Evolutionary conservation across 2,888 invertebrate genomes (phyloP).

Genomic region (Cheilosia soror): DNA sequence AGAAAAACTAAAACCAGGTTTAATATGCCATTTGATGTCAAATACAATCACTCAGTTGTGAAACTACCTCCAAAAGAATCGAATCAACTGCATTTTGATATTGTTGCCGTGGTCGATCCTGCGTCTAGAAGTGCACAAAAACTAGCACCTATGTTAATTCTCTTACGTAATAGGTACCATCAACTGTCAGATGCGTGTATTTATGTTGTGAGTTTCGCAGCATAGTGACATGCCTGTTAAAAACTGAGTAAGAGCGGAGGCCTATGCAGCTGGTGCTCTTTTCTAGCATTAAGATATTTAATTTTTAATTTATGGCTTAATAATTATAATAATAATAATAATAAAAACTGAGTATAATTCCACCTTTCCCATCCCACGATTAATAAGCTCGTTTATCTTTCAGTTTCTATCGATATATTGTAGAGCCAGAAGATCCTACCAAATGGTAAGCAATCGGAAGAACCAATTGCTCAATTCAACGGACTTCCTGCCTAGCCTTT

Average conservation of each 20-base stretch:
- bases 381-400: neutral
- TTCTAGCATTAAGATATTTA: too few relatives aligned
- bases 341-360: too few relatives aligned
- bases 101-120: constrained; percentile 90
- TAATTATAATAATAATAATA: too few relatives aligned
- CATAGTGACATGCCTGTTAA: constrained; percentile 99
- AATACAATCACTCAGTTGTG: constrained; percentile 86
- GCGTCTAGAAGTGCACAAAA: constrained; percentile 97
- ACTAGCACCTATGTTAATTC: constrained; percentile 91
- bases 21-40: constrained; percentile 87
- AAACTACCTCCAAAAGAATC: constrained; percentile 83
- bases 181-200: constrained; percentile 95
- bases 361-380: too few relatives aligned
- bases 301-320: too few relatives aligned
- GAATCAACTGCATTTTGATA: constrained; percentile 81
- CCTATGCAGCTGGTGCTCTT: too few relatives aligned
- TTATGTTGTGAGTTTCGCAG: constrained; percentile 96
- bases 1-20: constrained; percentile 89
- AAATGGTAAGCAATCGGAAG: constrained; percentile 88
- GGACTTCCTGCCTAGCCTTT: constrained; percentile 96
- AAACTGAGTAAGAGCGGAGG: constrained; percentile 90
- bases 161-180: constrained; percentile 93
- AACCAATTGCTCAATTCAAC: constrained; percentile 93
- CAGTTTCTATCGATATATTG: constrained; percentile 97
- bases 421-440: constrained; percentile 94